phyloP scores from a whole-genome alignment of 2,888 invertebrate species.

The Cremastobaeus sp. region DNA sequence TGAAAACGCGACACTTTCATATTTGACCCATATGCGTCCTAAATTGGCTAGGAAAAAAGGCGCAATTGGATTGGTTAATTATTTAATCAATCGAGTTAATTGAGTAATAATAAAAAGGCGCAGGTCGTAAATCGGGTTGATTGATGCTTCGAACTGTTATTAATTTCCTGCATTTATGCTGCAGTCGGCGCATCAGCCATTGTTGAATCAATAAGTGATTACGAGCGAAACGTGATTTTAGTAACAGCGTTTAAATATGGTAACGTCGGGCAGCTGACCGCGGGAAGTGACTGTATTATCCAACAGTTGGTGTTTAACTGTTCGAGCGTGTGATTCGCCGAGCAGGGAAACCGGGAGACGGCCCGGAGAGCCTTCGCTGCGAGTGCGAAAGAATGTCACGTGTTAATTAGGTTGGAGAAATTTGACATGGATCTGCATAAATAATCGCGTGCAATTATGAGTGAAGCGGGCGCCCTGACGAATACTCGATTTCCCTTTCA shows the following conservation, averaged over 20 bases:
- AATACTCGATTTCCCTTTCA: constrained; percentile 16
- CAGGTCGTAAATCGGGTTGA: not conserved
- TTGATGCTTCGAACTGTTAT: not conserved
- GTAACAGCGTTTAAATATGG: not conserved
- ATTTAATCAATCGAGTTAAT: no score
- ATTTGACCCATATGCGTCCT: no score
- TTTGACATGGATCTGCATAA: constrained; percentile 10
- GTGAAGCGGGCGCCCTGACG: not conserved
- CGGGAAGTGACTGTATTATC: no score
- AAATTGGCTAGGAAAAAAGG: no score
- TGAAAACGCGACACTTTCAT: no score
- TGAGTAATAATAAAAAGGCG: no score
- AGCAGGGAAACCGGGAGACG: not conserved
- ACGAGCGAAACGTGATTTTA: constrained; percentile 16
- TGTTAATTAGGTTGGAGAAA: constrained; percentile 24
- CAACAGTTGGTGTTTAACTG: not conserved
- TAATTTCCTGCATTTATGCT: constrained; percentile 31
- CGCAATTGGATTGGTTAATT: no score
- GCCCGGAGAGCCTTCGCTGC: not conserved
- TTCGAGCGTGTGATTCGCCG: not conserved
- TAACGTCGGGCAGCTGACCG: not conserved
- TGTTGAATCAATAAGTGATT: constrained; percentile 39
- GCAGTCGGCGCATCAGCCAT: constrained; percentile 28
- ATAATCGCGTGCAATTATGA: constrained; percentile 13
- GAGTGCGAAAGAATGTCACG: not conserved